Base-by-base conservation (phyloP, 2,797 vertebrate species). In the Microctenopoma stevenorrisi region DNA sequence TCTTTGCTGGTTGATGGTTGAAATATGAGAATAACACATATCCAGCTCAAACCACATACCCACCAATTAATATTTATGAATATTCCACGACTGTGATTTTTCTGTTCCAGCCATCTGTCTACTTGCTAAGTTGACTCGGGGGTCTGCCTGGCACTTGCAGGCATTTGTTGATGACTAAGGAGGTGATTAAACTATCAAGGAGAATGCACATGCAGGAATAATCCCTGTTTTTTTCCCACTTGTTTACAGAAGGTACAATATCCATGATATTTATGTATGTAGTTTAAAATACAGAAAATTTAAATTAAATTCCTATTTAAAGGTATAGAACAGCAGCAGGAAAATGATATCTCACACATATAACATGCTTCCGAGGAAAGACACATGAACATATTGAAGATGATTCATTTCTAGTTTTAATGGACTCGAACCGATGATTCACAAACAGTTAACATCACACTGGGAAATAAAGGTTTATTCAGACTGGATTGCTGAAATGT, bases 41-140 rank as follows among this genome's bases (percentile, higher is more conserved):
- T 75, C 18, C 38, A 56, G 15, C 65, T 74, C 37, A 64, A 72
- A 68, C 47, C 73, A 68, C 44, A 64, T 52, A 15, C 46, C 13
- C 25, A 50, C 16, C 28, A 73, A 72, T 82, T 73, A 81, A 77
- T 69, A 76, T 81, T 64, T 63, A 63, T 82, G 60, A 81, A 72
- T 75, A 52, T 54, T 76, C 44, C 48, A 18, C 2, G 16, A 30
- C 43, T 60, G 46, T 67, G 48, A 64, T 72, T 74, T 72, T 72
- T 67, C 58, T 53, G 38, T 65, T 42, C 49, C 28, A 59, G 68
- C 79, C 86, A 88, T 83, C 86, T 88, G 89, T 76, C 71, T 80
- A 25, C 79, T 73, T 69, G 62, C 51, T 61, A 59, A 79, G 58
- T 51, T 78, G 70, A 84, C 77, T 78, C 72, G 57, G 40, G 59